Evolutionary conservation across 2,113 vertebrate genomes (phyloP), one percentile per base, ranked within the genome.

Genomic region (Trogon melanurus): DNA sequence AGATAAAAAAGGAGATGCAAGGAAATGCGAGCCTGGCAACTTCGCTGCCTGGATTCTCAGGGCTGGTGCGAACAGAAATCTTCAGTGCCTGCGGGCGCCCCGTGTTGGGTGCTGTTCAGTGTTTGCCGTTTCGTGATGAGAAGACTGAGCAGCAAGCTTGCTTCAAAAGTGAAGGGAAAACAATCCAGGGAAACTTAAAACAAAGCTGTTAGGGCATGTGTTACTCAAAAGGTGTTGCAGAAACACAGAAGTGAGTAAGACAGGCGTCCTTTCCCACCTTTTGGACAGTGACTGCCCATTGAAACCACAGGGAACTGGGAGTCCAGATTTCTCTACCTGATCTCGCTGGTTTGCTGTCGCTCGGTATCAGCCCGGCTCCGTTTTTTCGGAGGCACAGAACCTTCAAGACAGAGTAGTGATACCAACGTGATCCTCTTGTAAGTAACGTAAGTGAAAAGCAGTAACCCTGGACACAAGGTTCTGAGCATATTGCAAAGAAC

Each of bases 1-100:
- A 91, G 89, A 92, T 94, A 56, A 95, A 84, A 97, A 95, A 91
- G 84, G 95, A 93, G 94, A 92, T 95, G 61, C 38, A 69, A 66
- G 92, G 81, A 94, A 50, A 90, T 67, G 47, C 84, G 72, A 94
- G 84, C 74, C 78, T 88, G 91, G 93, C 91, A 91, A 1, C 22
- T 95, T 30, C 44, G 67, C 87, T 86, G 57, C 91, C 32, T 75
- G 65, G 62, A 13, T 57, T 76, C 61, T 61, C 22, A 1, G 44
- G 72, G 34, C 80, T 90, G 88, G 47, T 29, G 13, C 81, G 27
- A 11, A 57, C 72, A 76, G 60, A 27, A 54, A 26, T 70, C 79
- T 93, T 54, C 5, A 10, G 48, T 50, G 70, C 70, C 86, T 45
- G 12, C 25, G 34, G 83, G 76, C 64, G 70, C 41, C 70, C 85